phyloP scores from a whole-genome alignment of 92 coral and sea anemone species.

The Ricordea florida region DNA sequence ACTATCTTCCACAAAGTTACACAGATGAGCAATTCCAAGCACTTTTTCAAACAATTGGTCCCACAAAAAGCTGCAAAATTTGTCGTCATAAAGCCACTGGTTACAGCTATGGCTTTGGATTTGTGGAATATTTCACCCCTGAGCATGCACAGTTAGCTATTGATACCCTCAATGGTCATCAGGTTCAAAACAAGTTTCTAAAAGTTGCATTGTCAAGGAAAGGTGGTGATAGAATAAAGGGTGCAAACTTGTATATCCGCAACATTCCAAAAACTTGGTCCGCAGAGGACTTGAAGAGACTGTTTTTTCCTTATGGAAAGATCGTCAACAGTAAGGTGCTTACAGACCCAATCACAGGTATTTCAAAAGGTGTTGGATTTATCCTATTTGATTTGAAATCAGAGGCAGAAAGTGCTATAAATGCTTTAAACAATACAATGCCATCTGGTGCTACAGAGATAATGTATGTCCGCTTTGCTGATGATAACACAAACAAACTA shows the following conservation, averaged over 20 bases:
- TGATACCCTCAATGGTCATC: constrained; percentile 62
- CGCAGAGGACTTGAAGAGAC: constrained; percentile 47
- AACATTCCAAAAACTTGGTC: constrained; percentile 68
- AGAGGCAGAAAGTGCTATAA: constrained; percentile 78
- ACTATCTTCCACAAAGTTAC: constrained; percentile 77
- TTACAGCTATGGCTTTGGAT: constrained; percentile 88
- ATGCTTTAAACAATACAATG: constrained; percentile 57
- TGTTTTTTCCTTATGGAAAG: constrained; percentile 59
- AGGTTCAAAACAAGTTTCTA: constrained; percentile 61
- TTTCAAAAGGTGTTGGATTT: constrained; percentile 81
- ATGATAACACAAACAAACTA: constrained; percentile 70
- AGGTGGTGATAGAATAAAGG: constrained; percentile 70
- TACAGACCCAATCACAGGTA: constrained; percentile 62
- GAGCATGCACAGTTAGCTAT: constrained; percentile 87
- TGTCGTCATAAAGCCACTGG: constrained; percentile 79
- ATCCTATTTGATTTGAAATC: constrained; percentile 66
- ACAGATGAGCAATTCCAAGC: constrained; percentile 67
- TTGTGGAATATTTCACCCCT: constrained; percentile 83
- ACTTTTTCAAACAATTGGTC: constrained; percentile 68
- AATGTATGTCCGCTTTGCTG: constrained; percentile 76
- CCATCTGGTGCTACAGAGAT: constrained; percentile 55
- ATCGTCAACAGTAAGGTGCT: constrained; percentile 75
- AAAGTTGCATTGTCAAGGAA: constrained; percentile 86
- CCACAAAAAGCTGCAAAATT: constrained; percentile 77
- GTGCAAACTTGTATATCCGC: constrained; percentile 79